phyloP scores from a whole-genome alignment of 92 coral and sea anemone genomes.

The Actinernus sp. region DNA sequence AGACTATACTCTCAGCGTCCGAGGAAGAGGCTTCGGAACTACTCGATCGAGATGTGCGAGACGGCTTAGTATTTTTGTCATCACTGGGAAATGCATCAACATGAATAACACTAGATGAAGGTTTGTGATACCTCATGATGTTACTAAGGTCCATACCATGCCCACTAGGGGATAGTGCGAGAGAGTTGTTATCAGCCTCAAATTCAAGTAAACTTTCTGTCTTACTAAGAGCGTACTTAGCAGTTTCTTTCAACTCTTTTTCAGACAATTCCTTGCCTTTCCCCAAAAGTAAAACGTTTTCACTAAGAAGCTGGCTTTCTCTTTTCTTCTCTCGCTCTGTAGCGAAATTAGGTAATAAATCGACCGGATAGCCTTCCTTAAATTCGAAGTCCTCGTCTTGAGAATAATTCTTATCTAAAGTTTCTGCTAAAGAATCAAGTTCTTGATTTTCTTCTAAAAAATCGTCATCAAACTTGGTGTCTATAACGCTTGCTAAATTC shows the following conservation, averaged over 20 bases:
- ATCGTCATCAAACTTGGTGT: conserved; percentile 21
- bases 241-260: conserved; percentile 26
- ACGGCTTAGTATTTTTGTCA: conserved; percentile 20
- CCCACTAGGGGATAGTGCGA: conserved; percentile 30
- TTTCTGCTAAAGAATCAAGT: conserved; percentile 28
- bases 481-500: not conserved
- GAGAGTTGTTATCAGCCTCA: conserved; percentile 20
- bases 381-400: not conserved
- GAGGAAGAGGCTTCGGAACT: conserved; percentile 84
- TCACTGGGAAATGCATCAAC: conserved; percentile 45
- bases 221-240: conserved; percentile 43
- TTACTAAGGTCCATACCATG: conserved; percentile 53
- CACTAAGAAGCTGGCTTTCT: not conserved
- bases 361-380: conserved; percentile 6
- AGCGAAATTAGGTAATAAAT: conserved; percentile 5
- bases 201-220: conserved; percentile 25
- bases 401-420: conserved; percentile 21
- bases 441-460: conserved; percentile 33
- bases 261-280: conserved; percentile 13
- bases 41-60: conserved; percentile 34
- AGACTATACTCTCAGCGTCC: conserved; percentile 85
- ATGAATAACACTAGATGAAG: conserved; percentile 37
- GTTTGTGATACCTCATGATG: conserved; percentile 51
- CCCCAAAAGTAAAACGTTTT: conserved; percentile 1
- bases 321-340: not conserved